A percentile compares a stretch with the other conserved stretches of the same genome.
These are phyloP conservation scores for Spinibarbus caldwelli DNA, from an alignment of 2,797 vertebrate genomes.

Conservation along the genomic window DNA sequence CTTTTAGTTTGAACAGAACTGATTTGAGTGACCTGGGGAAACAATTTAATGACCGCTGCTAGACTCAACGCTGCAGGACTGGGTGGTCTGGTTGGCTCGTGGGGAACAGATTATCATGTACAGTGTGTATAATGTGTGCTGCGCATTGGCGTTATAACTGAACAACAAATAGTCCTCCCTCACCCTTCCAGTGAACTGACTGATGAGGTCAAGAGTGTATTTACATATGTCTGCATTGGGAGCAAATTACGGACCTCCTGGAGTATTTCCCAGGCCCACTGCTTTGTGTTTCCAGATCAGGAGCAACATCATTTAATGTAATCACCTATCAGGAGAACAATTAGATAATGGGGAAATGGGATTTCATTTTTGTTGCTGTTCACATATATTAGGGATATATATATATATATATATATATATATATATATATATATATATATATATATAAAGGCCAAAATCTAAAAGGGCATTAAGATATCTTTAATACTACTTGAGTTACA, in stretches of 20 bases:
- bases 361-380: background rate
- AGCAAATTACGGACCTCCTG: slow-evolving; percentile 66
- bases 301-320: slow-evolving; percentile 10
- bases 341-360: slow-evolving; percentile 1
- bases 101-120: slow-evolving; percentile 69
- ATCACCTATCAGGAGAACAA: background rate
- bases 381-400: too few relatives aligned
- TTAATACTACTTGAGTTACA: too few relatives aligned
- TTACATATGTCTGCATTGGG: slow-evolving; percentile 60
- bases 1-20: slow-evolving; percentile 74
- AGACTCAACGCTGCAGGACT: slow-evolving; percentile 74
- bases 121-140: slow-evolving; percentile 58
- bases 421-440: too few relatives aligned
- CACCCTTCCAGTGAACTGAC: slow-evolving; percentile 65
- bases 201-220: slow-evolving; percentile 70
- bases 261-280: slow-evolving; percentile 67
- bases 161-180: slow-evolving; percentile 77
- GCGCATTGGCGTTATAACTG: slow-evolving; percentile 72
- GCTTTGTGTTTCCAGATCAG: slow-evolving; percentile 33
- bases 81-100: slow-evolving; percentile 77
- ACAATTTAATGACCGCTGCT: slow-evolving; percentile 77
- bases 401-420: too few relatives aligned
- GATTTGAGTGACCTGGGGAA: slow-evolving; percentile 81
- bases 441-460: too few relatives aligned
- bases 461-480: too few relatives aligned